These are phyloP conservation scores for Porites lutea DNA, from an alignment of 64 coral and sea anemone genomes.

Conservation along the genomic window DNA sequence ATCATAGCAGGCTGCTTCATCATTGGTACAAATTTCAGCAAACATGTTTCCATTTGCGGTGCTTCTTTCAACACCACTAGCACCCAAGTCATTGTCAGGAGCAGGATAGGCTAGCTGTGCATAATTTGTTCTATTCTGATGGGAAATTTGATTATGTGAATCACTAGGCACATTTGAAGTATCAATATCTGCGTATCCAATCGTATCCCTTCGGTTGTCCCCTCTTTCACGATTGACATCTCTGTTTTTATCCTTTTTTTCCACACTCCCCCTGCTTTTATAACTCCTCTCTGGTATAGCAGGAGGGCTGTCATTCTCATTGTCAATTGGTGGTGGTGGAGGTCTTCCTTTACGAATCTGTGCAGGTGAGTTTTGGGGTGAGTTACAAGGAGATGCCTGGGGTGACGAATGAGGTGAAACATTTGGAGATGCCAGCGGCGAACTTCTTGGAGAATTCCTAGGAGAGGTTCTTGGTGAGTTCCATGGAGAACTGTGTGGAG, in stretches of 20 bases:
- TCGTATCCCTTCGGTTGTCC: conserved; percentile 43
- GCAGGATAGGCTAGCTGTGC: conserved; percentile 77
- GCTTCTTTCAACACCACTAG: not conserved
- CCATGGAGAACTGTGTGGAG: conserved; percentile 82
- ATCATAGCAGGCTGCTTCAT: conserved; percentile 77
- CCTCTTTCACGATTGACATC: not conserved
- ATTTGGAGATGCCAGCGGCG: conserved; percentile 56
- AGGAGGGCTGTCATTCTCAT: conserved; percentile 80
- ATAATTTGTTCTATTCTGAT: conserved; percentile 77
- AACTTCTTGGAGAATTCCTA: conserved; percentile 66
- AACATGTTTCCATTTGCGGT: conserved; percentile 5
- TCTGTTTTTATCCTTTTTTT: conserved; percentile 20
- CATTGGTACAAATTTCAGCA: conserved; percentile 33
- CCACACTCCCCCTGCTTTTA: conserved; percentile 30
- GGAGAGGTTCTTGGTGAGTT: conserved; percentile 88
- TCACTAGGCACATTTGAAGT: conserved; percentile 1
- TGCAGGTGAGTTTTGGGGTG: conserved; percentile 76
- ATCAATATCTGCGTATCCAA: conserved; percentile 77
- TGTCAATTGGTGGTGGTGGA: conserved; percentile 66
- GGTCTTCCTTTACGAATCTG: conserved; percentile 68
- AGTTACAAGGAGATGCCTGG: conserved; percentile 55
- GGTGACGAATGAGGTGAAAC: conserved; percentile 74
- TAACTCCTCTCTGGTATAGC: conserved; percentile 86
- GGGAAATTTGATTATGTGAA: not conserved
- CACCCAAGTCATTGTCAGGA: not conserved